Conservation (phyloP, 2,797 vertebrate genomes). For the Peromyscus eremicus region DNA sequence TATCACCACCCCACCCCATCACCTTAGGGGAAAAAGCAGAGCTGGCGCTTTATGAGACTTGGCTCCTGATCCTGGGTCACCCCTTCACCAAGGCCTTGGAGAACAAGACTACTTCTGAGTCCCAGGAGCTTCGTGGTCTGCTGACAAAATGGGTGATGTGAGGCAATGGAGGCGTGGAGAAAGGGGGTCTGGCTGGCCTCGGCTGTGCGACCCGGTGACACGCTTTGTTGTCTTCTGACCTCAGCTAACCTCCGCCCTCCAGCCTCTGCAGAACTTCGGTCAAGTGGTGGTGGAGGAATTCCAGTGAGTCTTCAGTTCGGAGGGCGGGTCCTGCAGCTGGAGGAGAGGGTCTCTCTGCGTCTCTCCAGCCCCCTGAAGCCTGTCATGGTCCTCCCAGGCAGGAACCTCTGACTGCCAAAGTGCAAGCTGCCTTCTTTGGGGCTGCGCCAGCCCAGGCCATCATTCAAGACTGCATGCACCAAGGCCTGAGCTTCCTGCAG, state of each 20-base stretch:
- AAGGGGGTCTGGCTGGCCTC: not conserved
- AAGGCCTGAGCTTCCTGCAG: not conserved
- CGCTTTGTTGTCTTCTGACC: not conserved
- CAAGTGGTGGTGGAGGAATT: constrained; percentile 70
- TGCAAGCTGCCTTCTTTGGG: constrained; percentile 34
- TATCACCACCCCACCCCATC: fast-evolving
- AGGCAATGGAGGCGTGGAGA: not conserved
- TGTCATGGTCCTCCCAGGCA: constrained; percentile 8
- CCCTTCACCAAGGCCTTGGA: not conserved
- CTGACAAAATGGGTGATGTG: constrained; percentile 34
- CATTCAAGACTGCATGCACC: not conserved
- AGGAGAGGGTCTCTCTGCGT: not conserved
- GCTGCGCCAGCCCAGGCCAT: fast-evolving
- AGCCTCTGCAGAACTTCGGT: not conserved
- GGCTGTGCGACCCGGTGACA: not conserved
- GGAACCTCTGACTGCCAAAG: constrained; percentile 41
- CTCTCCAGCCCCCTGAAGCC: not conserved
- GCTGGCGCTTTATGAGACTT: not conserved
- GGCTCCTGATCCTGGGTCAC: constrained; percentile 29
- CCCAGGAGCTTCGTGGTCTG: not conserved
- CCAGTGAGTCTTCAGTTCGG: constrained; percentile 45
- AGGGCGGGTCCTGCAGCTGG: not conserved
- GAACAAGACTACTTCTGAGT: constrained; percentile 53
- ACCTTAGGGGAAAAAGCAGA: constrained; percentile 43
- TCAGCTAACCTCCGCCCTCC: constrained; percentile 55